These are phyloP conservation scores for Todiramphus chloris DNA, from an alignment of 2,113 vertebrate species.

Conservation along the genomic window DNA sequence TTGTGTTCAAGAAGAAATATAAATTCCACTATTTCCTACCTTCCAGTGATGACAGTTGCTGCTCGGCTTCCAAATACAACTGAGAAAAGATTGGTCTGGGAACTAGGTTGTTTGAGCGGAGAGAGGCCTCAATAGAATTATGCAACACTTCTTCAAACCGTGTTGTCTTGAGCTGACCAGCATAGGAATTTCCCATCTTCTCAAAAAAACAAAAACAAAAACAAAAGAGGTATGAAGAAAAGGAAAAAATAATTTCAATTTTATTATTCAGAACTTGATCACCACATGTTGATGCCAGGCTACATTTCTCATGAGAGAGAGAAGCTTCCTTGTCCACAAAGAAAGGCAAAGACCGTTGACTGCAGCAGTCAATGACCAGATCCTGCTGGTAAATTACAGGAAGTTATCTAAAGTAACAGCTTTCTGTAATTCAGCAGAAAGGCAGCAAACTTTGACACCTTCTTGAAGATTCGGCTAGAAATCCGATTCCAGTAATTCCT, in stretches of 20 bases:
- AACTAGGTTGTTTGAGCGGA: conserved; percentile 90
- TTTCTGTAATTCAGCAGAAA: conserved; percentile 38
- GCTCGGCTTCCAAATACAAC: conserved; percentile 93
- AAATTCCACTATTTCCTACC: conserved; percentile 69
- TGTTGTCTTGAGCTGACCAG: conserved; percentile 91
- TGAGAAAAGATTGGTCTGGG: conserved; percentile 95
- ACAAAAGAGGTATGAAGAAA: background rate
- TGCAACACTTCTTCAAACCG: conserved; percentile 96
- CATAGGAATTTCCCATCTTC: conserved; percentile 96
- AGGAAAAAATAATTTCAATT: background rate
- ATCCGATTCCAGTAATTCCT: background rate
- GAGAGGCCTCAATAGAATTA: conserved; percentile 95
- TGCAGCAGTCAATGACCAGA: conserved; percentile 3
- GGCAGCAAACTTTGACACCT: conserved; percentile 44
- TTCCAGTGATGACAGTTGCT: conserved; percentile 80
- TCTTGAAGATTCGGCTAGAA: conserved; percentile 17
- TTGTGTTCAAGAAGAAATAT: background rate
- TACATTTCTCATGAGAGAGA: background rate
- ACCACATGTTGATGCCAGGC: background rate
- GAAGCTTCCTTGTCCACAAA: background rate
- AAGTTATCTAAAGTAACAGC: conserved; percentile 74
- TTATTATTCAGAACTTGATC: background rate
- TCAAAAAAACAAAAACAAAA: background rate
- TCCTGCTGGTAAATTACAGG: conserved; percentile 72
- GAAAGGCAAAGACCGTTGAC: conserved; percentile 36